A percentile compares a stretch with the other conserved stretches of the same genome.
Conservation (phyloP, 2,113 vertebrate species). For the Shinisaurus crocodilurus region DNA sequence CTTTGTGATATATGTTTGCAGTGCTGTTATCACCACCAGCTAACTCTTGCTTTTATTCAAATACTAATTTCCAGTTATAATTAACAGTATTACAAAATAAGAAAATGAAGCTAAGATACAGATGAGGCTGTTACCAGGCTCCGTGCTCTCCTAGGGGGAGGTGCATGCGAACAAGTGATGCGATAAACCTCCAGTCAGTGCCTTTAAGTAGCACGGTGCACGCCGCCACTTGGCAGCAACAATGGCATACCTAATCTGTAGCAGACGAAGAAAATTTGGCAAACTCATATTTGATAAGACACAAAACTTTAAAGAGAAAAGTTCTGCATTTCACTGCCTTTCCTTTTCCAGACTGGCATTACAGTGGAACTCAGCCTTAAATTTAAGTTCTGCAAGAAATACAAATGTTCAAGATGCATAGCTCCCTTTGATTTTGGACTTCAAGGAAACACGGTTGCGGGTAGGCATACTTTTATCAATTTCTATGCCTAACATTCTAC, state of each 20-base stretch:
- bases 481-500: not conserved
- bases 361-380: constrained; percentile 71
- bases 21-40: constrained; percentile 54
- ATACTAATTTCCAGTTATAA: constrained; percentile 43
- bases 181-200: constrained; percentile 84
- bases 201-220: constrained; percentile 79
- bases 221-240: constrained; percentile 77
- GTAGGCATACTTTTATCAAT: not conserved
- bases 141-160: constrained; percentile 83
- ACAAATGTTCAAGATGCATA: constrained; percentile 44
- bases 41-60: constrained; percentile 53
- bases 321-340: constrained; percentile 62
- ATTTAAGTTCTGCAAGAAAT: constrained; percentile 62
- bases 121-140: constrained; percentile 88
- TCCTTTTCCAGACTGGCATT: constrained; percentile 55
- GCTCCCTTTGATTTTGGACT: constrained; percentile 38
- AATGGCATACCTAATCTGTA: constrained; percentile 77
- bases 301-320: constrained; percentile 69
- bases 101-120: constrained; percentile 76
- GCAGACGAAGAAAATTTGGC: constrained; percentile 88
- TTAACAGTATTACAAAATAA: constrained; percentile 62
- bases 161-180: constrained; percentile 81
- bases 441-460: not conserved
- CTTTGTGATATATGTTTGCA: constrained; percentile 47
- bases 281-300: constrained; percentile 85